These are phyloP conservation scores for Colius striatus DNA, from an alignment of 2,113 vertebrate genomes.

Conservation along the genomic window DNA sequence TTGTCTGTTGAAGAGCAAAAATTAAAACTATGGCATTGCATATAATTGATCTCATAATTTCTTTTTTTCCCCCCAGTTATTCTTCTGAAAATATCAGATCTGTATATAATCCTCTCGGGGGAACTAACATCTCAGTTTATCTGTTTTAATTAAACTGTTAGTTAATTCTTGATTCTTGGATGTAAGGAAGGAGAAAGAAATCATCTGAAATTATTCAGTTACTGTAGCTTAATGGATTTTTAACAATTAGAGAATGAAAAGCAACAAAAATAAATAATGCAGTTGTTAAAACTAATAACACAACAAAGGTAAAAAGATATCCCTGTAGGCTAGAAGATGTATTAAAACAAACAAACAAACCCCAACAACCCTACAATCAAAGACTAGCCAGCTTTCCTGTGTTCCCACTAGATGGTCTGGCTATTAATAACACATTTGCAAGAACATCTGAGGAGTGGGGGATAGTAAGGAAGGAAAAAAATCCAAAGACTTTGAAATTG, in stretches of 20 bases:
- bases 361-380: not conserved
- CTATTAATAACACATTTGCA: not conserved
- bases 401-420: slow-evolving; percentile 2
- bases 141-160: slow-evolving; percentile 62
- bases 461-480: not conserved
- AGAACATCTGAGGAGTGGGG: not conserved
- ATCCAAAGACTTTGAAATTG: not conserved
- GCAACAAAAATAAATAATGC: slow-evolving; percentile 4
- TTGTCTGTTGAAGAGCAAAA: not conserved
- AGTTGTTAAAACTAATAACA: slow-evolving; percentile 43
- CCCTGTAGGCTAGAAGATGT: not conserved
- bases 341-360: not conserved
- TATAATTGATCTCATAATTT: not conserved
- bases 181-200: not conserved
- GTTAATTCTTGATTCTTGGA: slow-evolving; percentile 30
- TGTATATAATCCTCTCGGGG: not conserved
- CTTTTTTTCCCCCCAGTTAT: not conserved
- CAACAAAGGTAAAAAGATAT: slow-evolving; percentile 41
- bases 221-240: slow-evolving; percentile 25
- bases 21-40: not conserved
- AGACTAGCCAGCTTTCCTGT: not conserved
- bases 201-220: not conserved
- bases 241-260: slow-evolving; percentile 10
- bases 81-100: slow-evolving; percentile 44
- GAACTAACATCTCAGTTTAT: slow-evolving; percentile 39